These are phyloP conservation scores for Psittacula cyanocephala DNA, from an alignment of 2,113 vertebrate genomes.

Conservation along the genomic window DNA sequence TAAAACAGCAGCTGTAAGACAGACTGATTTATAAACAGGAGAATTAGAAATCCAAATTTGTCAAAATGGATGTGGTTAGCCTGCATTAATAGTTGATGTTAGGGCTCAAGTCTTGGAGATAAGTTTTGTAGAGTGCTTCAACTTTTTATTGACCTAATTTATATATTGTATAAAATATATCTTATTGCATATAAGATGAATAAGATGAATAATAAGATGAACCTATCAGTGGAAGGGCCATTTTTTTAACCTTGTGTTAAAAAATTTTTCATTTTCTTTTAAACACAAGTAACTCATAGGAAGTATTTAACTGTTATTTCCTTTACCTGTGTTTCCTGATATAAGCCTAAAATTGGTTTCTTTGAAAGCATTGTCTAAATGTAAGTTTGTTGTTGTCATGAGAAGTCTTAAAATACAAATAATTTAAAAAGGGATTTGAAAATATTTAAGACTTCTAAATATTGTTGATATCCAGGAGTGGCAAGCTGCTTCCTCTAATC, in stretches of 20 bases:
- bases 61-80: not conserved
- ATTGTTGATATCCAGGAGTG: not conserved
- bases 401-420: not conserved
- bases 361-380: not conserved
- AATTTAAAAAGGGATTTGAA: not conserved
- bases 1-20: not conserved
- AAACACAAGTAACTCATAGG: not conserved
- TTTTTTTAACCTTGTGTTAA: not conserved
- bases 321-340: not conserved
- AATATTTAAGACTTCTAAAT: not conserved
- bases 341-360: not conserved
- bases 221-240: not conserved
- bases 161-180: not conserved
- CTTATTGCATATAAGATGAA: not conserved
- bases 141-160: not conserved
- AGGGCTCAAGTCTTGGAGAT: not conserved
- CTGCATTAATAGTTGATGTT: not conserved
- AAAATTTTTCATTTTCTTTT: not conserved
- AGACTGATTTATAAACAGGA: not conserved
- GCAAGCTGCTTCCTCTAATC: not conserved
- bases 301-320: not conserved
- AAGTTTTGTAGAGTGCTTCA: not conserved
- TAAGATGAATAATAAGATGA: not conserved
- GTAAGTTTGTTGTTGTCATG: not conserved
- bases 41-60: not conserved